A percentile compares a stretch with the other conserved stretches of the same genome.
Conservation (phyloP, 2,888 invertebrate genomes). For the Ctenicera cuprea region DNA sequence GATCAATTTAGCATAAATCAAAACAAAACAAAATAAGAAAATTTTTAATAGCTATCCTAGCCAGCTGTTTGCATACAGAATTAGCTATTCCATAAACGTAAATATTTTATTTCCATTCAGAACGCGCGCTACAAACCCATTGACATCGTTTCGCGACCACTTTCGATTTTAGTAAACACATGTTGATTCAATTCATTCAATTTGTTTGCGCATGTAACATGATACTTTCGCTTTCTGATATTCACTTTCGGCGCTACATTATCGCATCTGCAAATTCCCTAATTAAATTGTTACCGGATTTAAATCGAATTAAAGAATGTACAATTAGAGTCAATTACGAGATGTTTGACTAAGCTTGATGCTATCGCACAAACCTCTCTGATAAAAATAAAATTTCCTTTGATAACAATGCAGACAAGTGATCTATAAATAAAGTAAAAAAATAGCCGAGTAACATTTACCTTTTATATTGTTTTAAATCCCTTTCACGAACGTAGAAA, state of each 20-base stretch:
- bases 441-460: slow-evolving; percentile 18
- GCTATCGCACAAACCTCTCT: not conserved
- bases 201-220: slow-evolving; percentile 29
- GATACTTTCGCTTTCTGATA: slow-evolving; percentile 55
- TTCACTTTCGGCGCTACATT: slow-evolving; percentile 12
- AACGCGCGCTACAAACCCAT: slow-evolving; percentile 55
- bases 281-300: not conserved
- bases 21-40: slow-evolving; percentile 28
- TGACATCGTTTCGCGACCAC: slow-evolving; percentile 56
- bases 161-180: slow-evolving; percentile 57
- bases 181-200: slow-evolving; percentile 54
- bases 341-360: not conserved
- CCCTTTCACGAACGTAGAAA: slow-evolving; percentile 18
- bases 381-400: slow-evolving; percentile 15
- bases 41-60: slow-evolving; percentile 8
- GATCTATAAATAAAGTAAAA: slow-evolving; percentile 29
- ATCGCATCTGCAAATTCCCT: not conserved
- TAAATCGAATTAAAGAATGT: too few relatives aligned
- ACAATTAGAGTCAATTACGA: too few relatives aligned
- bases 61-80: slow-evolving; percentile 34
- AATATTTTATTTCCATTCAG: slow-evolving; percentile 47
- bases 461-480: slow-evolving; percentile 20
- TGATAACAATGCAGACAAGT: slow-evolving; percentile 14
- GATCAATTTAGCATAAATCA: not conserved
- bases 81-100: slow-evolving; percentile 44